A percentile compares a stretch with the other conserved stretches of the same genome.
Conservation (phyloP, 2,888 invertebrate genomes). For the Rhynchonema sp. region DNA sequence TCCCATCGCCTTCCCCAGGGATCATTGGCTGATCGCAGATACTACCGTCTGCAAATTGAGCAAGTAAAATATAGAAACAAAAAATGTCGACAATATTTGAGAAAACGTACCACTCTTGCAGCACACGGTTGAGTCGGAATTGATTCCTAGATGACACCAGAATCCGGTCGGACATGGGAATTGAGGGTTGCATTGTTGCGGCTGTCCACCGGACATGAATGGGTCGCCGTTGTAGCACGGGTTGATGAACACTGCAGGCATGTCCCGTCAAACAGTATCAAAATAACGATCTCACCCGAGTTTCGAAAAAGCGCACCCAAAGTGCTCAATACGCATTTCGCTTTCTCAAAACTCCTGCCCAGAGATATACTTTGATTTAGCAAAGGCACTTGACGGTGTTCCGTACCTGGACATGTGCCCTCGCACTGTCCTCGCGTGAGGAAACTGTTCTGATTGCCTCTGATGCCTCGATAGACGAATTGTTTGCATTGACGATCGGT, state of each 20-base stretch:
- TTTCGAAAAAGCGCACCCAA: no score
- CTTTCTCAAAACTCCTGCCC: no score
- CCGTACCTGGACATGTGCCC: slow-evolving; percentile 21
- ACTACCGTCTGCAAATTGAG: slow-evolving; percentile 11
- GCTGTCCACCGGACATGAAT: slow-evolving; percentile 12
- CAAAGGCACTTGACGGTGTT: no score
- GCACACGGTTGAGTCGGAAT: slow-evolving; percentile 19
- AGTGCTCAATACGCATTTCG: no score
- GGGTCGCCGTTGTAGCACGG: slow-evolving; percentile 20
- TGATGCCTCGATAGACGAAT: slow-evolving; percentile 19
- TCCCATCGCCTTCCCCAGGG: slow-evolving; percentile 17
- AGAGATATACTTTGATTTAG: no score
- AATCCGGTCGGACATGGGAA: slow-evolving; percentile 21
- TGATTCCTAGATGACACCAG: slow-evolving; percentile 25
- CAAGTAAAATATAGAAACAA: no score
- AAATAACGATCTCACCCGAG: no score
- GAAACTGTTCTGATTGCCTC: slow-evolving; percentile 25
- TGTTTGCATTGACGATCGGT: neutral
- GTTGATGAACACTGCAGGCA: slow-evolving; percentile 16
- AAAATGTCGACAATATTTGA: no score
- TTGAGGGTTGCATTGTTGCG: slow-evolving; percentile 21
- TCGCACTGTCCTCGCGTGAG: slow-evolving; percentile 19
- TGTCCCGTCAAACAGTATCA: no score
- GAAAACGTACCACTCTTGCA: slow-evolving; percentile 17
- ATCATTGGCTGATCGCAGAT: slow-evolving; percentile 22